These are phyloP conservation scores for Epinephelus moara DNA, from an alignment of 2,113 vertebrate genomes.

Conservation along the genomic window DNA sequence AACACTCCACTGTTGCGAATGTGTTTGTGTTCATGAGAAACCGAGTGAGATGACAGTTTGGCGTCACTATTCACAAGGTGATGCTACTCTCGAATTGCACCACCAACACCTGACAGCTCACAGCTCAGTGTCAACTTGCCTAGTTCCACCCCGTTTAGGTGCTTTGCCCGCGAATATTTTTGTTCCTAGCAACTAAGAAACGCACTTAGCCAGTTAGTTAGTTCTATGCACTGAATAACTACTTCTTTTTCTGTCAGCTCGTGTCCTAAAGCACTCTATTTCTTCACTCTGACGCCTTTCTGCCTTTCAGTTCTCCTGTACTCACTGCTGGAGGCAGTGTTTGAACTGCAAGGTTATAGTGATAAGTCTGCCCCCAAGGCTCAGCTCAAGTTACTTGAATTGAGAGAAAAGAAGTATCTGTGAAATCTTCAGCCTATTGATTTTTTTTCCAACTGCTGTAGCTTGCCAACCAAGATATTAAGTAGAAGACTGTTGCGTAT, in stretches of 20 bases:
- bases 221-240: constrained; percentile 27
- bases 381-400: constrained; percentile 35
- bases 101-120: constrained; percentile 33
- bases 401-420: constrained; percentile 36
- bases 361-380: constrained; percentile 55
- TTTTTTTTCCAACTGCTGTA: constrained; percentile 18
- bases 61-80: constrained; percentile 56
- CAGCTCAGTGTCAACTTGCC: constrained; percentile 14
- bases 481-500: neutral
- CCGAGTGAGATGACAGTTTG: constrained; percentile 53
- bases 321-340: constrained; percentile 39
- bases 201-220: neutral
- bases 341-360: constrained; percentile 58
- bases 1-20: neutral
- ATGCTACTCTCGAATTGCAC: constrained; percentile 33
- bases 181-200: neutral
- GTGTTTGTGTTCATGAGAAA: constrained; percentile 1
- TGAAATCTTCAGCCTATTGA: constrained; percentile 43
- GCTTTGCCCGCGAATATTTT: neutral
- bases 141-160: constrained; percentile 1
- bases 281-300: constrained; percentile 32
- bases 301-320: constrained; percentile 12
- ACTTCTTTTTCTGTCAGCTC: neutral
- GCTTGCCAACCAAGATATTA: constrained; percentile 18
- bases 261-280: constrained; percentile 26